A percentile compares a stretch with the other conserved stretches of the same genome.
phyloP scores from a whole-genome alignment of 2,888 invertebrate genomes.

The Palloptera scutellata region DNA sequence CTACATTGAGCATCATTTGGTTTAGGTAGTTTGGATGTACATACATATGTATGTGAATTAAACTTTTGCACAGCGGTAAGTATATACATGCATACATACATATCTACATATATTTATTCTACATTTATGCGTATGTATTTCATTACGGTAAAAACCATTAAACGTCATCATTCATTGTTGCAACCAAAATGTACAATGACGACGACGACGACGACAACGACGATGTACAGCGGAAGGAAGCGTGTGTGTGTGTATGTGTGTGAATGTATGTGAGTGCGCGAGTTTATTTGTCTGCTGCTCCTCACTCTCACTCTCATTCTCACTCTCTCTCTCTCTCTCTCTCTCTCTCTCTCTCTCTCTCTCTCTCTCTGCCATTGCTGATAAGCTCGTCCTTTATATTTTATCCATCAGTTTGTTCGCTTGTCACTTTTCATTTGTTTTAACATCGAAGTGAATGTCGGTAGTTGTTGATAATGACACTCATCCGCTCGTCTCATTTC shows the following conservation, averaged over 20 bases:
- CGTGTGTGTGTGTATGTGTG: too few species aligned
- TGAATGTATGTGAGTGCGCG: too few species aligned
- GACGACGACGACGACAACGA: neutral
- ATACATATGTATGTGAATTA: too few species aligned
- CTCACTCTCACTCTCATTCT: neutral
- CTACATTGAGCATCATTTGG: too few species aligned
- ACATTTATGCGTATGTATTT: slow-evolving; percentile 25
- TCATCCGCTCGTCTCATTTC: slow-evolving; percentile 21
- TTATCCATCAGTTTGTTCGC: slow-evolving; percentile 36
- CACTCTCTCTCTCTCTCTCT: too few species aligned
- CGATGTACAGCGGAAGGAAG: neutral
- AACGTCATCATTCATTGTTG: slow-evolving; percentile 40
- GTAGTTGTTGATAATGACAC: slow-evolving; percentile 27
- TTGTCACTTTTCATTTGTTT: slow-evolving; percentile 49
- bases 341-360: neutral
- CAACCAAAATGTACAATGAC: neutral
- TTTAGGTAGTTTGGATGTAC: too few species aligned
- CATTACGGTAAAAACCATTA: slow-evolving; percentile 40
- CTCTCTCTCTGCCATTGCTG: neutral
- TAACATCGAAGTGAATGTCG: slow-evolving; percentile 31
- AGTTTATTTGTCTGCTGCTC: neutral
- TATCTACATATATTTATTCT: too few species aligned
- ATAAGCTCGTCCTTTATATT: neutral
- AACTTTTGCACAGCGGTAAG: too few species aligned
- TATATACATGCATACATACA: too few species aligned